Conservation (phyloP, 1,140 invertebrate genomes). For the Drosophila sulfurigaster region DNA sequence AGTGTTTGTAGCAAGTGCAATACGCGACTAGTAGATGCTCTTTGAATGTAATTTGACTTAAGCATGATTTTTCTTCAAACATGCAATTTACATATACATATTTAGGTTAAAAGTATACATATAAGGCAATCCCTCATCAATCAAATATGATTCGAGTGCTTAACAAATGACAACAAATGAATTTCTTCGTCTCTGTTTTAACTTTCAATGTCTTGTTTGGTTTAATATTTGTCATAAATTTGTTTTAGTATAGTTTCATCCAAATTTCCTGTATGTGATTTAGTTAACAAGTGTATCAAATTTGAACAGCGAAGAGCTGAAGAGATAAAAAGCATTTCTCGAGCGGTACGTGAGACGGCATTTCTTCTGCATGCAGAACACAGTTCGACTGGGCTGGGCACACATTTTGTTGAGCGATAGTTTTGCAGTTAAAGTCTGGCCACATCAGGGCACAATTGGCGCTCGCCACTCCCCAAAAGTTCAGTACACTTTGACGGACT, state of each 20-base stretch:
- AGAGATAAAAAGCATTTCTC: slow-evolving; percentile 7
- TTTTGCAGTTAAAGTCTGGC: not conserved
- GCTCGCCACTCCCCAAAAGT: slow-evolving; percentile 11
- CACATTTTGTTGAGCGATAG: not conserved
- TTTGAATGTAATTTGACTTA: too few relatives aligned
- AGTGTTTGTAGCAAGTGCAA: not conserved
- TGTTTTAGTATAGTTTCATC: slow-evolving; percentile 35
- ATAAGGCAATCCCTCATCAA: not conserved
- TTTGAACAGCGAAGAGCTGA: slow-evolving; percentile 7
- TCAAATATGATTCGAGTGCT: not conserved
- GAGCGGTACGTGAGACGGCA: not conserved
- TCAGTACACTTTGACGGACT: slow-evolving; percentile 54
- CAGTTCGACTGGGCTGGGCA: not conserved
- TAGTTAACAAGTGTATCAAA: slow-evolving; percentile 6
- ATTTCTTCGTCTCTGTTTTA: slow-evolving; percentile 26
- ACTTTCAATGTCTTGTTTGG: slow-evolving; percentile 30
- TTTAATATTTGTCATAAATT: slow-evolving; percentile 18
- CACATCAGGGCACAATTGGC: not conserved
- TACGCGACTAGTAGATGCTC: too few relatives aligned
- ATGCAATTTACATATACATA: too few relatives aligned
- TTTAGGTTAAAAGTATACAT: too few relatives aligned
- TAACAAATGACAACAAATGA: not conserved
- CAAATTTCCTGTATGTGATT: slow-evolving; percentile 45
- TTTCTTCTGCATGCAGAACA: not conserved
- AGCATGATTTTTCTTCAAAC: too few relatives aligned